Percentiles rank a stretch among this genome's conserved stretches.
phyloP scores from a whole-genome alignment of 2,113 vertebrate species.

The Pycnonotus jocosus region DNA sequence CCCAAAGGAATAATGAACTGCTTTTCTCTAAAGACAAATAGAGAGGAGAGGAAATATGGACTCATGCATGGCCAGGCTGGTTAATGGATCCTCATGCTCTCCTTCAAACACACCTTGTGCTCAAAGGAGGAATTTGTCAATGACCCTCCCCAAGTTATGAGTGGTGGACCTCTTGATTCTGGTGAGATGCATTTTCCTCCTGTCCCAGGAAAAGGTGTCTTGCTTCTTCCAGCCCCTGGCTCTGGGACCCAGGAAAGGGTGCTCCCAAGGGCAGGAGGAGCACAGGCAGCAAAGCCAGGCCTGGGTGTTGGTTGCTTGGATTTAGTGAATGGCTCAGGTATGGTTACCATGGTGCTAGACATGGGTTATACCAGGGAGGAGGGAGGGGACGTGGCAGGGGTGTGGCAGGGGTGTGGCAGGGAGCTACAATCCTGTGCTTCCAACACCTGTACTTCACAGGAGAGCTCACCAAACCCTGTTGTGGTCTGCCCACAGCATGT shows the following conservation, averaged over 20 bases:
- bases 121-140: background rate
- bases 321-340: background rate
- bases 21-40: background rate
- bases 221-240: background rate
- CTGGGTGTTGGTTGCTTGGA: rapidly evolving
- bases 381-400: too few relatives aligned
- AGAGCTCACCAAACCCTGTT: background rate
- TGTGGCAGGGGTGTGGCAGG: background rate
- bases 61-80: background rate
- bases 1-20: background rate
- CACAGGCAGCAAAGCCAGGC: background rate
- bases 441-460: rapidly evolving
- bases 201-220: rapidly evolving
- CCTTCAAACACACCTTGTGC: background rate
- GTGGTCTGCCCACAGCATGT: background rate
- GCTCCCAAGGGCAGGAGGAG: background rate
- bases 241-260: background rate
- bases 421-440: background rate
- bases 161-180: background rate
- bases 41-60: background rate
- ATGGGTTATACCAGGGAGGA: rapidly evolving
- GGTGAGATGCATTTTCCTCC: background rate
- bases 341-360: rapidly evolving
- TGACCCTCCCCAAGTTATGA: background rate
- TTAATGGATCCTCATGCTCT: background rate